A percentile compares a stretch with the other conserved stretches of the same genome.
These are phyloP conservation scores for Acromyrmex echinatior DNA, from an alignment of 1,140 invertebrate genomes.

Conservation along the genomic window DNA sequence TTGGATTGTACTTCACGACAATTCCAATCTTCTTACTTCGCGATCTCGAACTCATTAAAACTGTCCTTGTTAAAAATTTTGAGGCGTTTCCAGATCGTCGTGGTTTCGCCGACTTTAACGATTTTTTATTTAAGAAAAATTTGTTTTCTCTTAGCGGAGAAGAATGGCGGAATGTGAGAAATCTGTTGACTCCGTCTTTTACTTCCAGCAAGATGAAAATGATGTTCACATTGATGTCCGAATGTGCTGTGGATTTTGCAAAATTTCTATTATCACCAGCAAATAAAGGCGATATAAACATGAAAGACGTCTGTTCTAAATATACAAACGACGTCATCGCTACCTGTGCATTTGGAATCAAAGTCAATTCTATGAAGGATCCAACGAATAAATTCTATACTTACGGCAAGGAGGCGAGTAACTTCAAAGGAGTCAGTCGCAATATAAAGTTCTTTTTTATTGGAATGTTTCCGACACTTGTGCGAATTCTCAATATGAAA, in stretches of 20 bases:
- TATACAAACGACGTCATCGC: slow-evolving; percentile 89
- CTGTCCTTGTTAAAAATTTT: slow-evolving; percentile 76
- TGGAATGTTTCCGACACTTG: neutral
- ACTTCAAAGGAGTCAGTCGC: too few relatives aligned
- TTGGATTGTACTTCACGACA: slow-evolving; percentile 40
- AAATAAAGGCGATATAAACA: neutral
- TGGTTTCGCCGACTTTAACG: slow-evolving; percentile 70
- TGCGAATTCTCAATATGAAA: too few relatives aligned
- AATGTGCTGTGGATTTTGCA: slow-evolving; percentile 55
- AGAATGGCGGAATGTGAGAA: slow-evolving; percentile 79
- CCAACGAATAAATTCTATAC: slow-evolving; percentile 87
- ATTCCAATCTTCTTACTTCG: slow-evolving; percentile 79
- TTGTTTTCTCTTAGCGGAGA: slow-evolving; percentile 78
- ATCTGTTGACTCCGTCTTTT: slow-evolving; percentile 79
- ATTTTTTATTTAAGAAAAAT: slow-evolving; percentile 79
- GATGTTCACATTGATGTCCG: slow-evolving; percentile 75
- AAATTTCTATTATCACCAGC: slow-evolving; percentile 39
- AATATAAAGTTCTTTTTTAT: neutral
- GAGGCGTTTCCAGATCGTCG: slow-evolving; percentile 82
- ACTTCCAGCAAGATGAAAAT: slow-evolving; percentile 79
- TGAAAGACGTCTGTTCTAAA: slow-evolving; percentile 72
- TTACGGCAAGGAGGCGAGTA: slow-evolving; percentile 81
- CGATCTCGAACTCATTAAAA: slow-evolving; percentile 83
- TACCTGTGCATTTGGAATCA: slow-evolving; percentile 72
- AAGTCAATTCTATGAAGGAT: slow-evolving; percentile 80